Evolutionary conservation across 1,140 invertebrate genomes (phyloP), one percentile per base, ranked within the genome.

Genomic region (Temnothorax curvispinosus): DNA sequence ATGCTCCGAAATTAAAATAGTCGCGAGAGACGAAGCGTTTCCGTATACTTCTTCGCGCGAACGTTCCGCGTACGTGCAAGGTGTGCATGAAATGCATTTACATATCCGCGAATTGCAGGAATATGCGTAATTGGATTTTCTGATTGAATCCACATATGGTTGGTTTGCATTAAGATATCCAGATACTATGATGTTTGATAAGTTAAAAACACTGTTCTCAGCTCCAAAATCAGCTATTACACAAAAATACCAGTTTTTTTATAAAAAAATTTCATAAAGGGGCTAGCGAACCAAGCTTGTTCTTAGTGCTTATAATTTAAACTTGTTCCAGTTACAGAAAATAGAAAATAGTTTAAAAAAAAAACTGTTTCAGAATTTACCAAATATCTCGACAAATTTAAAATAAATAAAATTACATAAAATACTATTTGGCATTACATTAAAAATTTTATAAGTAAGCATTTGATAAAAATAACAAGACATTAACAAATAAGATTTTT

Each of bases 1-100:
- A 75, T 75, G 69, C 56, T 21, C 44, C 27, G 32, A 84, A 84
- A 84, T 84, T 84, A 84, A 84, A 84, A 84, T 75, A 35, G 60
- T 44, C 41, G 38, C 41, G 13, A 38, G 15, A 54, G 35, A 71
- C 67, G 80, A 38, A 44, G 41, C n/a, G 62, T 3, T 27, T 38
- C 35, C 54, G 27, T n/a, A 35, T 7, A 44, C 56, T 62, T 38
- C 56, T 32, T 77, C 75, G 15, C 21, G 18, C 35, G 60, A 38
- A 18, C 15, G 27, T 35, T 27, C 15, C 44, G 69, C 54, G 52
- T 52, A 58, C 54, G 69, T 84, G 54, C 52, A 15, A 82, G 18
- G 58, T 60, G 41, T 21, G 41, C 38, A 47, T 32, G n/a, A 47
- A 21, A 41, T 32, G 6, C 38, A 82, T 82, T 82, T 74, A 35